These are phyloP conservation scores for Eledona agricola DNA, from an alignment of 2,888 invertebrate genomes.

Conservation along the genomic window DNA sequence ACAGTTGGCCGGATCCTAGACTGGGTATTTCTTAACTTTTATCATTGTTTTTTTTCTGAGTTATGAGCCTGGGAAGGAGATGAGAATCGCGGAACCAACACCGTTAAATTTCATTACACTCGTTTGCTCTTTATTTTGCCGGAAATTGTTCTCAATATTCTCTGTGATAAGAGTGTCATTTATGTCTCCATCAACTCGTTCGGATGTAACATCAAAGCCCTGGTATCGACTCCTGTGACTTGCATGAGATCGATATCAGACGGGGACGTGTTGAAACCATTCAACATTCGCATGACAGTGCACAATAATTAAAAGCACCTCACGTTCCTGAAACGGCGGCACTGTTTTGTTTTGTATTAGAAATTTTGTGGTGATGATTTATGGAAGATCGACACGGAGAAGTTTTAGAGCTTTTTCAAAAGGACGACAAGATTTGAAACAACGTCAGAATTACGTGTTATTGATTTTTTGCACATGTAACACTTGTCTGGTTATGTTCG, in stretches of 20 bases:
- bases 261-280: constrained; percentile 2
- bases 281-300: constrained; percentile 10
- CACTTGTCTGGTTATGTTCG: background rate
- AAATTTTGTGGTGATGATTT: no score
- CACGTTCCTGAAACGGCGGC: constrained; percentile 4
- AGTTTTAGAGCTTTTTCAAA: no score
- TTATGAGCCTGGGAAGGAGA: no score
- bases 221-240: constrained; percentile 8
- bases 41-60: no score
- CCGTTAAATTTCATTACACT: constrained; percentile 14
- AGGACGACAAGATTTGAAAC: no score
- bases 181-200: constrained; percentile 19
- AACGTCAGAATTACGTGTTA: no score
- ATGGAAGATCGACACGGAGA: constrained; percentile 9
- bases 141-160: constrained; percentile 23
- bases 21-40: no score
- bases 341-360: no score
- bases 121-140: constrained; percentile 24
- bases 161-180: constrained; percentile 25
- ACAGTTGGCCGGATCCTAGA: no score
- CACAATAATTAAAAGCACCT: constrained; percentile 21
- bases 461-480: no score
- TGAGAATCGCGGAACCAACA: no score
- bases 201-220: constrained; percentile 19
- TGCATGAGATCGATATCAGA: constrained; percentile 18